These are phyloP conservation scores for Silurus glanis DNA, from an alignment of 2,113 vertebrate species.

Conservation along the genomic window DNA sequence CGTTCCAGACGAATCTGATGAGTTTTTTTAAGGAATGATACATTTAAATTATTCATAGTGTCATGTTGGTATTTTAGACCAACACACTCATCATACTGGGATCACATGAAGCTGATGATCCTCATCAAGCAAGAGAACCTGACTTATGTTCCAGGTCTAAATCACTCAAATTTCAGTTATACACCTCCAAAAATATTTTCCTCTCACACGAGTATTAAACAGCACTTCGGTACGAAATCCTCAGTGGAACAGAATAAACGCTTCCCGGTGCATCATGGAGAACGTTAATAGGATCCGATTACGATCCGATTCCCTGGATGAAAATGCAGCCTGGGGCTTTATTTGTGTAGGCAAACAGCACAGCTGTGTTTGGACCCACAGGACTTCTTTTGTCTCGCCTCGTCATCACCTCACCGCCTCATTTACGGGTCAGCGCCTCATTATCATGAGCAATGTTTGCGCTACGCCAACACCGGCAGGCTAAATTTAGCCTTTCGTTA, in stretches of 20 bases:
- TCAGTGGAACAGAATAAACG: slow-evolving; percentile 17
- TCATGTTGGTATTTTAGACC: too few relatives aligned
- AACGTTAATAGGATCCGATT: slow-evolving; percentile 40
- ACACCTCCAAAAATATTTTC: not conserved
- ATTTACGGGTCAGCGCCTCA: slow-evolving; percentile 43
- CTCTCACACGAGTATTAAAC: not conserved
- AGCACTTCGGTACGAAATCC: not conserved
- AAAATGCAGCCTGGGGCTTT: slow-evolving; percentile 14
- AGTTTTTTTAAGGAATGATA: too few relatives aligned
- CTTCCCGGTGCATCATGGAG: slow-evolving; percentile 21
- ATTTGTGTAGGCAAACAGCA: slow-evolving; percentile 11
- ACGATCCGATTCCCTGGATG: slow-evolving; percentile 34
- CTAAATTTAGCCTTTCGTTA: slow-evolving; percentile 41
- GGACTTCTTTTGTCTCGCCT: slow-evolving; percentile 29
- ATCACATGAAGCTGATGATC: not conserved
- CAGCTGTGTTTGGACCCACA: slow-evolving; percentile 47
- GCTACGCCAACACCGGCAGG: slow-evolving; percentile 18
- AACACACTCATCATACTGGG: not conserved
- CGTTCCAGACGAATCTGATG: too few relatives aligned
- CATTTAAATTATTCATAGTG: too few relatives aligned
- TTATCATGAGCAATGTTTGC: slow-evolving; percentile 40
- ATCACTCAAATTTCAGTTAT: not conserved
- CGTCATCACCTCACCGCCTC: slow-evolving; percentile 22
- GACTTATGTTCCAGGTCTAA: not conserved
- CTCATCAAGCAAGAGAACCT: not conserved